phyloP scores from a whole-genome alignment of 2,797 vertebrate genomes.

The Dendrocincla tyrannina region DNA sequence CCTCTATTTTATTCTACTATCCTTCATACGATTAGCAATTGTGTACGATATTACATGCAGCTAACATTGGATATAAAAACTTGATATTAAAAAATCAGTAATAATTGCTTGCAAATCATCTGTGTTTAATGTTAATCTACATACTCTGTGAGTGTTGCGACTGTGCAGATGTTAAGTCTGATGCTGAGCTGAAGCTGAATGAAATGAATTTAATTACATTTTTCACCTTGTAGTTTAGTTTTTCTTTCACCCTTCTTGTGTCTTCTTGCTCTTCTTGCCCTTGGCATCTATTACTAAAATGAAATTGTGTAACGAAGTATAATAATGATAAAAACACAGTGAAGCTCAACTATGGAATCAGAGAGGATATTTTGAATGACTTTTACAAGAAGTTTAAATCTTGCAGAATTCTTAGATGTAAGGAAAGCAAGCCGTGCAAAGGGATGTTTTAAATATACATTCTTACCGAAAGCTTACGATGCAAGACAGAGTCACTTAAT shows the following conservation, averaged over 20 bases:
- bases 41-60: not conserved
- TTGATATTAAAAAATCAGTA: not conserved
- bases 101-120: not conserved
- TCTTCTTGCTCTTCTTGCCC: not conserved
- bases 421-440: not conserved
- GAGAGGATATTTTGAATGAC: not conserved
- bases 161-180: not conserved
- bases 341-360: not conserved
- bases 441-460: not conserved
- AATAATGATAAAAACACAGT: not conserved
- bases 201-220: not conserved
- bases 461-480: not conserved
- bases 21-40: not conserved
- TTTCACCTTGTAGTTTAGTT: not conserved
- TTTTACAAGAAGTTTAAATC: not conserved
- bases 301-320: not conserved
- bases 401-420: not conserved
- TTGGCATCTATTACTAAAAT: not conserved
- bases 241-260: not conserved
- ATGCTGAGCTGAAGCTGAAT: not conserved
- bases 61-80: not conserved
- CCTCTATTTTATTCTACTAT: not conserved
- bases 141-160: not conserved
- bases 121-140: not conserved
- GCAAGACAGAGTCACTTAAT: not conserved